These are phyloP conservation scores for Oreamnos americanus DNA, from an alignment of 2,113 vertebrate species.

Conservation along the genomic window DNA sequence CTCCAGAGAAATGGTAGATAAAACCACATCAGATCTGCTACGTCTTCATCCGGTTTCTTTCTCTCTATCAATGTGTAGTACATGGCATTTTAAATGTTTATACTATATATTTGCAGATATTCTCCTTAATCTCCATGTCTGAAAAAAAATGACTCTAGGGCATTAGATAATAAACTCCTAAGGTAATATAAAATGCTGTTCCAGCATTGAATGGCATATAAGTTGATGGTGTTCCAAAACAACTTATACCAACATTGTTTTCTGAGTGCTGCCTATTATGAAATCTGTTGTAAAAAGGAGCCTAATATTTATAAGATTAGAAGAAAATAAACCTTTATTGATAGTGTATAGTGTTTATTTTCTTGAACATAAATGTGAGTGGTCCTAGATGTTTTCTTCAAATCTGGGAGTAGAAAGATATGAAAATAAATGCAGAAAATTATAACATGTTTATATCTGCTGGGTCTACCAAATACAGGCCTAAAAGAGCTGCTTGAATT, in stretches of 20 bases:
- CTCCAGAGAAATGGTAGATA: not conserved
- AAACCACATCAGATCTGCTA: not conserved
- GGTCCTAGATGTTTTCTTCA: not conserved
- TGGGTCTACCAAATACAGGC: not conserved
- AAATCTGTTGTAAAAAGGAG: not conserved
- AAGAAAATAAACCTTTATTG: constrained; percentile 9
- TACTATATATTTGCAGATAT: not conserved
- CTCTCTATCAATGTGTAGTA: not conserved
- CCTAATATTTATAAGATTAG: not conserved
- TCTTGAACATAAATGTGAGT: not conserved
- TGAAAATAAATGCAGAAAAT: not conserved
- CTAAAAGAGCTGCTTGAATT: not conserved
- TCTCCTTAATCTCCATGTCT: constrained; percentile 25
- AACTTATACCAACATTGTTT: not conserved
- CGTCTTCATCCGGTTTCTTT: not conserved
- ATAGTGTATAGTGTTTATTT: not conserved
- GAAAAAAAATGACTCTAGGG: constrained; percentile 5
- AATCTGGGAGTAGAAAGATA: not conserved
- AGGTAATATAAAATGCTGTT: not conserved
- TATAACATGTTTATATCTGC: not conserved
- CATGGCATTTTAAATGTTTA: not conserved
- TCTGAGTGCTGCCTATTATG: not conserved
- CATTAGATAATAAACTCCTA: not conserved
- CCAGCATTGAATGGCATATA: not conserved
- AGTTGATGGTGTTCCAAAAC: not conserved